Percentiles rank a stretch among this genome's conserved stretches.
Evolutionary conservation across 2,797 vertebrate species (phyloP).

Genomic region (Rhabdophis nuchalis): DNA sequence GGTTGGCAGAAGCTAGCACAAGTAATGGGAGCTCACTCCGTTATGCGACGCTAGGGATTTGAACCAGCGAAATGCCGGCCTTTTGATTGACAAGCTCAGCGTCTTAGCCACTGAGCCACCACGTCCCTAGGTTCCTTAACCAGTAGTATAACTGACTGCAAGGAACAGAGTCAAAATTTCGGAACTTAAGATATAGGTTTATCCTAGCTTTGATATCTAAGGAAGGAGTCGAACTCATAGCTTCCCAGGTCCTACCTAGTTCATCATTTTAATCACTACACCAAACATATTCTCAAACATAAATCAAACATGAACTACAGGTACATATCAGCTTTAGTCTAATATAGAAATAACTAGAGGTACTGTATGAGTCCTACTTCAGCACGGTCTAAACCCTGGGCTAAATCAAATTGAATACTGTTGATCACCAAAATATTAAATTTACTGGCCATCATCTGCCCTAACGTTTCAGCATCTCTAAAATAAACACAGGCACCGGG

Average conservation of each 20-base stretch:
- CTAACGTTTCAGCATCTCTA: not conserved
- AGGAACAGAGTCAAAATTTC: not conserved
- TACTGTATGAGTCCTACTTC: not conserved
- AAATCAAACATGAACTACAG: not conserved
- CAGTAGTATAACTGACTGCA: not conserved
- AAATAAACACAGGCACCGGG: not conserved
- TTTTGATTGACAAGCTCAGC: too few species aligned
- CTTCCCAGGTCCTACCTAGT: not conserved
- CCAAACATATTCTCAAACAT: not conserved
- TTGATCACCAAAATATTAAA: not conserved
- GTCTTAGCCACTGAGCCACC: too few species aligned
- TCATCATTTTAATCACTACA: not conserved
- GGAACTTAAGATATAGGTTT: not conserved
- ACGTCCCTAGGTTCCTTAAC: not conserved
- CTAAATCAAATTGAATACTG: not conserved
- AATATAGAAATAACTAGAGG: not conserved
- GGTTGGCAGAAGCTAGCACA: too few species aligned
- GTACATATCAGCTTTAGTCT: not conserved
- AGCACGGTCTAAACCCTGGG: not conserved
- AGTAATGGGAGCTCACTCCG: too few species aligned
- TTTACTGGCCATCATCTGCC: not conserved
- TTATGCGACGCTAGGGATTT: too few species aligned
- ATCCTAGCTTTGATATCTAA: not conserved
- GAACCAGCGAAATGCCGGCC: too few species aligned
- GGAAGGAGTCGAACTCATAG: not conserved